Evolutionary conservation across 2,797 vertebrate genomes (phyloP).

Genomic region (Picus viridis): DNA sequence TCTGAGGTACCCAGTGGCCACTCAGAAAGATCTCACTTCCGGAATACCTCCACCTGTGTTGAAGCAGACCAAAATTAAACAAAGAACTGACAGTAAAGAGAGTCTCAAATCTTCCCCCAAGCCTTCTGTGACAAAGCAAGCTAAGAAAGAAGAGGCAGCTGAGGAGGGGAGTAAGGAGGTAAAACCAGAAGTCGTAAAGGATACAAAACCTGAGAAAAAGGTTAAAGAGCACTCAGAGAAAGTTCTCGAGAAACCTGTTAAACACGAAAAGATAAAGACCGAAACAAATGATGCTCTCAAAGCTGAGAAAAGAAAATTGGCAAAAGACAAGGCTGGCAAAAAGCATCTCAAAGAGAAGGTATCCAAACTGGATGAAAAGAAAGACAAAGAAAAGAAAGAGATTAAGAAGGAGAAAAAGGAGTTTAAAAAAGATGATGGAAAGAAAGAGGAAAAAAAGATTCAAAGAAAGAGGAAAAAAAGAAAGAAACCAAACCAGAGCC

Average conservation of each 20-base stretch:
- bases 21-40: constrained; percentile 92
- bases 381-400: constrained; percentile 97
- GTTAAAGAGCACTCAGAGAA: constrained; percentile 85
- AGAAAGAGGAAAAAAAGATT: constrained; percentile 93
- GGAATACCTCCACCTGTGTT: constrained; percentile 86
- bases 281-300: constrained; percentile 84
- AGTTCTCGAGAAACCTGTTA: constrained; percentile 85
- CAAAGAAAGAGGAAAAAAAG: constrained; percentile 93
- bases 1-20: constrained; percentile 93
- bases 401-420: constrained; percentile 91
- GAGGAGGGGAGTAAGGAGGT: constrained; percentile 87
- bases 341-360: constrained; percentile 90
- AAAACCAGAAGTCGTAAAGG: constrained; percentile 87
- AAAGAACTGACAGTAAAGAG: constrained; percentile 96
- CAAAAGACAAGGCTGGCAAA: constrained; percentile 90
- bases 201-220: constrained; percentile 91
- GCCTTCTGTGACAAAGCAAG: constrained; percentile 81
- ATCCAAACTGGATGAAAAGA: constrained; percentile 95
- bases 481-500: constrained; percentile 90
- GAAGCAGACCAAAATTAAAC: constrained; percentile 95
- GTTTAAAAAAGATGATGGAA: constrained; percentile 91
- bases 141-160: constrained; percentile 85
- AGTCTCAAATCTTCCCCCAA: constrained; percentile 94
- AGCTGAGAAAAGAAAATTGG: constrained; percentile 91
- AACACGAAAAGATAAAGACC: constrained; percentile 82